Evolutionary conservation across 1,140 invertebrate genomes (phyloP), one percentile per base, ranked within the genome.

Genomic region (Bursaphelenchus mucronatus): DNA sequence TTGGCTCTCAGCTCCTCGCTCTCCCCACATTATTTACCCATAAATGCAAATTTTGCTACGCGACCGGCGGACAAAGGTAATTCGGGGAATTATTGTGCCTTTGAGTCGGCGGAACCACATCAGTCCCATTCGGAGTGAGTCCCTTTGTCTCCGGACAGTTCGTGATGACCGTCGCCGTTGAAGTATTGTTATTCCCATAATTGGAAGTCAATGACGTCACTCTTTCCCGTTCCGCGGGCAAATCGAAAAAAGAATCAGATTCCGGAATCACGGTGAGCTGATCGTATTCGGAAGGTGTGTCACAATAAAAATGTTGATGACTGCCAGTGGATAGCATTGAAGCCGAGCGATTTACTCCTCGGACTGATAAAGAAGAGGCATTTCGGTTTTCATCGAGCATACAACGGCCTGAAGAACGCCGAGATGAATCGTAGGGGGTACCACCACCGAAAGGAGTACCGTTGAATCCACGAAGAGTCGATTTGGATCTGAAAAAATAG

Each of bases 221-320:
- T 30, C 57, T 39, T 9, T 59, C 57, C 13, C 57, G 13, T 50
- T 59, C 57, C 10, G 13, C 45, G 44, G 57, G 47, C 47, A 49
- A 19, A n/a, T 19, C 57, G 41, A 59, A 44, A 39, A 44, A 59
- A 9, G 41, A 39, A 44, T 59, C 57, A 2, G 21, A 41, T 50
- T 59, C 57, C 11, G 40, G 57, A 4, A 59, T 59, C 21, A 59
- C 41, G 45, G 57, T 59, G 13, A 59, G 40, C 19, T 59, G 57
- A 50, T 59, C 57, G 57, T 44, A 59, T 59, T 59, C 57, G 1
- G 13, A 44, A n/a, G 57, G 57, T 4, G 57, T 59, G 41, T 59
- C 57, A 7, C 57, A 59, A 7, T 59, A 59, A 39, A 15, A 55
- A 4, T 55, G 13, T 13, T 15, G 39, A 55, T 13, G 13, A n/a